Conservation (phyloP, 1,140 invertebrate genomes). For the Drosophila repleta region DNA sequence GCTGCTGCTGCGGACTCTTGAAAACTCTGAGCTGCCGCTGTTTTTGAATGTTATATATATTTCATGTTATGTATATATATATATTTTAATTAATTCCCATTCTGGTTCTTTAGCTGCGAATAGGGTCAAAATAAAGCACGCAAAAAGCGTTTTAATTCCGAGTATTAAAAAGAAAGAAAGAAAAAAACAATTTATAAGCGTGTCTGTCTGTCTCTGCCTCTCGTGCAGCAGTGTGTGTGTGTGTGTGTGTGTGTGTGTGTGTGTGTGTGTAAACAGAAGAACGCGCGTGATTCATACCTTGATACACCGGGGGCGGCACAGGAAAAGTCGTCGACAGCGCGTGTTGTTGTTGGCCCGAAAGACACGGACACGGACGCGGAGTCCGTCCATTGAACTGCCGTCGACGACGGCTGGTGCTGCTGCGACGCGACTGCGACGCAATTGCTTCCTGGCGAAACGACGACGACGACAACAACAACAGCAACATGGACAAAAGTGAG, state of each 20-base stretch:
- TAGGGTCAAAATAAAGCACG: constrained; percentile 77
- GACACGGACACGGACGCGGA: constrained; percentile 19
- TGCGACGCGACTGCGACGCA: constrained; percentile 44
- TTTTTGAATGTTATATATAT: constrained; percentile 9
- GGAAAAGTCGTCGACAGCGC: constrained; percentile 32
- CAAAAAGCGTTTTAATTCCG: constrained; percentile 66
- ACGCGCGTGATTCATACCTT: constrained; percentile 74
- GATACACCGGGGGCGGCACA: constrained; percentile 32
- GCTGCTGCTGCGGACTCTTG: constrained; percentile 32
- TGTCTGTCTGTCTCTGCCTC: constrained; percentile 6
- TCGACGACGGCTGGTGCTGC: constrained; percentile 16
- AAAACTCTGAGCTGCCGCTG: constrained; percentile 7
- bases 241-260: constrained; percentile 22
- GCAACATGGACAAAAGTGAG: constrained; percentile 61
- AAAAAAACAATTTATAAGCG: constrained; percentile 28
- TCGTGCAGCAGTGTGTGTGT: constrained; percentile 51
- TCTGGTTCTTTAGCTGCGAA: constrained; percentile 59
- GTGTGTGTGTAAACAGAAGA: constrained; percentile 54
- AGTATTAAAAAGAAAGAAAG: constrained; percentile 26
- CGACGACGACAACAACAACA: constrained; percentile 34
- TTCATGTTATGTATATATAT: constrained; percentile 27
- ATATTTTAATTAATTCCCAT: constrained; percentile 56
- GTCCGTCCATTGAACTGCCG: constrained; percentile 69
- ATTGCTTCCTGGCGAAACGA: constrained; percentile 54
- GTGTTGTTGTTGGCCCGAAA: constrained; percentile 30